phyloP scores from a whole-genome alignment of 1,140 invertebrate species.

The Caenorhabditis tropicalis region DNA sequence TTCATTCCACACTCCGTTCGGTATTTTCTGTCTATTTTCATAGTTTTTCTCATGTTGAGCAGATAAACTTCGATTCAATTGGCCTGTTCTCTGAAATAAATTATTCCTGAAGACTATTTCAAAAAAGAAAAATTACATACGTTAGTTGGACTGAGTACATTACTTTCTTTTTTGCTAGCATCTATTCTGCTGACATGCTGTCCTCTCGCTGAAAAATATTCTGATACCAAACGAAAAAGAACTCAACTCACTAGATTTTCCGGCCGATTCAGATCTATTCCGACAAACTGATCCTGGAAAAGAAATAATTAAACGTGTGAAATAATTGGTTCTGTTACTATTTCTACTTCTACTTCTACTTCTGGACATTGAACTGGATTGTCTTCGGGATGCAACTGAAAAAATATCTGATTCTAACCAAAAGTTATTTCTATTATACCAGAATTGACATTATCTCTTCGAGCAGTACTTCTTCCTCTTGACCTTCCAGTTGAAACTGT shows the following conservation, averaged over 20 bases:
- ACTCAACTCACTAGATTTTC: not conserved
- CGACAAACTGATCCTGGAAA: not conserved
- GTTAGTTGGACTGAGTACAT: not conserved
- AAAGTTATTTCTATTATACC: not conserved
- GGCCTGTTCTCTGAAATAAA: not conserved
- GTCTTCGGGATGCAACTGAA: not conserved
- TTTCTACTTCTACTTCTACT: not conserved
- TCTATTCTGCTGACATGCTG: not conserved
- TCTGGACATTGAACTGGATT: not conserved
- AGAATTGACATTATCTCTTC: slow-evolving; percentile 19
- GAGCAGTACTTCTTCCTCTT: not conserved
- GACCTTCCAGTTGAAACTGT: not conserved
- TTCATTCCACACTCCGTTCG: slow-evolving; percentile 43
- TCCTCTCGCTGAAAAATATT: not conserved
- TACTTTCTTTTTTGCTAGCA: not conserved
- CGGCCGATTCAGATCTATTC: not conserved
- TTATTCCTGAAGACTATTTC: not conserved
- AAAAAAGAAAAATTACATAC: not conserved
- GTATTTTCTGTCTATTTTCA: not conserved
- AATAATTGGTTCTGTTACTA: not conserved
- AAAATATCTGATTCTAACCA: not conserved
- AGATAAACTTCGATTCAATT: not conserved
- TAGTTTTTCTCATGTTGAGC: not conserved
- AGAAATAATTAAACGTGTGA: not conserved
- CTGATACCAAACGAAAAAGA: not conserved